Evolutionary conservation across 2,113 vertebrate species (phyloP).

Genomic region (Camelus dromedarius): DNA sequence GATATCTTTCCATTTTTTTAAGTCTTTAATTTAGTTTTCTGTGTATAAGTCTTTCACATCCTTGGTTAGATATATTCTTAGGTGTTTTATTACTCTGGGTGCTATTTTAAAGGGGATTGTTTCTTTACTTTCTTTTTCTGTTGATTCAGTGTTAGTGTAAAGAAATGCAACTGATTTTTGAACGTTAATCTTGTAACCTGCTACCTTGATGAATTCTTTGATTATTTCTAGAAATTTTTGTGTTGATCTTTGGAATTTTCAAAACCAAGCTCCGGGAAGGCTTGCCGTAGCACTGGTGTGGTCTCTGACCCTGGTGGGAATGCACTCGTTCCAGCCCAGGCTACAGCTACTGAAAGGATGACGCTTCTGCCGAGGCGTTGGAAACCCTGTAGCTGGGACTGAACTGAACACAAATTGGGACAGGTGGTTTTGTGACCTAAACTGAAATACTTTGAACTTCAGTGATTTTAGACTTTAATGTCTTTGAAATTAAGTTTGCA

Average conservation of each 20-base stretch:
- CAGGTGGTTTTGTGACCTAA: background rate
- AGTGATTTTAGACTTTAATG: background rate
- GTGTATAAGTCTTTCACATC: no score
- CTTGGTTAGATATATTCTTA: no score
- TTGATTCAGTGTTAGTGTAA: no score
- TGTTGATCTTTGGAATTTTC: background rate
- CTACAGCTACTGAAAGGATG: background rate
- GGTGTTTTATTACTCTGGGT: no score
- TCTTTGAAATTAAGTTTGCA: background rate
- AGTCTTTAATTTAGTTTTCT: no score
- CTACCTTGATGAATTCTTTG: no score
- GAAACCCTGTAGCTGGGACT: background rate
- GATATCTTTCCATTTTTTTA: no score
- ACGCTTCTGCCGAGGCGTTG: background rate
- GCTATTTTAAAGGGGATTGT: no score
- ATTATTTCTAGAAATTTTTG: no score
- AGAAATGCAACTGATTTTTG: no score
- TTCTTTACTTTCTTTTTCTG: no score
- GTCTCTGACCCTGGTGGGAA: background rate
- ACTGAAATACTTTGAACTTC: background rate
- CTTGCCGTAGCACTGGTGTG: background rate
- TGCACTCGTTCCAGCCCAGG: background rate
- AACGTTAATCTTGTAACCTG: no score
- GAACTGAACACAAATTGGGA: background rate
- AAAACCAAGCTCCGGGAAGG: background rate